phyloP scores from a whole-genome alignment of 1,140 invertebrate species.

The Paralvinella palmiformis region DNA sequence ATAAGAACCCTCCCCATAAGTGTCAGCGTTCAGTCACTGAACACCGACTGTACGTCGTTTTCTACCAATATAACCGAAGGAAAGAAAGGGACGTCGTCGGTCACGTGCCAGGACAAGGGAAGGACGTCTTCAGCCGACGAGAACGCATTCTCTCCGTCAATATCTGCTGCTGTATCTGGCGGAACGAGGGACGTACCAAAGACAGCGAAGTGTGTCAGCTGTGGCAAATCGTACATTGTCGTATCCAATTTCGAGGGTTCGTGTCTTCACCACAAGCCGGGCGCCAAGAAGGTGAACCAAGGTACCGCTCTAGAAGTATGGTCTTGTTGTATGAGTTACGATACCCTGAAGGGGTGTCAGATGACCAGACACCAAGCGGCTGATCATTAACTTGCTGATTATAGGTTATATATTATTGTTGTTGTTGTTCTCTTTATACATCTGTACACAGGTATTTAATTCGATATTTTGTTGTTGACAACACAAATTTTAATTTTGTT shows the following conservation, averaged over 20 bases:
- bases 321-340: conserved; percentile 3
- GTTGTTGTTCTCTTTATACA: not conserved
- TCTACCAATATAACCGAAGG: not conserved
- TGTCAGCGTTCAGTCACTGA: too few species aligned
- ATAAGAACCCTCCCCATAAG: too few species aligned
- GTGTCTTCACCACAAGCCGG: not conserved
- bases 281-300: not conserved
- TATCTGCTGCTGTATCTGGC: not conserved
- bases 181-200: not conserved
- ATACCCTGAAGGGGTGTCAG: conserved; percentile 3
- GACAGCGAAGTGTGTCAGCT: not conserved
- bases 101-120: not conserved
- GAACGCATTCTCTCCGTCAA: not conserved
- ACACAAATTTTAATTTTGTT: not conserved
- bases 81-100: not conserved
- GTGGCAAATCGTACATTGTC: not conserved
- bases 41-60: not conserved
- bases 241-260: conserved; percentile 7
- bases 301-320: conserved; percentile 1
- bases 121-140: not conserved
- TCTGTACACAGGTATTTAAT: not conserved
- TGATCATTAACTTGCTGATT: not conserved
- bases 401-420: not conserved
- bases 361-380: conserved; percentile 3
- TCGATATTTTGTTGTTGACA: not conserved